These are phyloP conservation scores for Acestrorhynchus altus DNA, from an alignment of 2,797 vertebrate species.

Conservation along the genomic window DNA sequence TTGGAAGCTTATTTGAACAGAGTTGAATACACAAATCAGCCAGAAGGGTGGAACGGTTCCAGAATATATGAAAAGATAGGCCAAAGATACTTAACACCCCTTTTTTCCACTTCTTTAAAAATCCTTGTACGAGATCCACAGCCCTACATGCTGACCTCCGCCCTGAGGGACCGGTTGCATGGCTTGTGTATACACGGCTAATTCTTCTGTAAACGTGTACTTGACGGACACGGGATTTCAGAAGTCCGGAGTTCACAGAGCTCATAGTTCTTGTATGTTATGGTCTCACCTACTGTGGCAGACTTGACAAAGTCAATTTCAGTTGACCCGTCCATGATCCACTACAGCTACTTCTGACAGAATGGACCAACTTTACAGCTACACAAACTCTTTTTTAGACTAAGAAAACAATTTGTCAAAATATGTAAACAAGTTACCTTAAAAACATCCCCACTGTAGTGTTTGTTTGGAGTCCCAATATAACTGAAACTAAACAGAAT, in stretches of 20 bases:
- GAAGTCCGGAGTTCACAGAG: background rate
- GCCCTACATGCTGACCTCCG: background rate
- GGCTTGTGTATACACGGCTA: constrained; percentile 10
- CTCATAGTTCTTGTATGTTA: background rate
- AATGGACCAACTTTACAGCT: background rate
- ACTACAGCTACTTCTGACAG: background rate
- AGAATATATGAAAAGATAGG: background rate
- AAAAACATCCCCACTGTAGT: too few relatives aligned
- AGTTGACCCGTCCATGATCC: background rate
- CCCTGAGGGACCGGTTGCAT: background rate
- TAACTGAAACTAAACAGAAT: too few relatives aligned
- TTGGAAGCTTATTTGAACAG: constrained; percentile 77
- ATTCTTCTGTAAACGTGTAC: constrained; percentile 8
- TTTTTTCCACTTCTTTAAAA: background rate
- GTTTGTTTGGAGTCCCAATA: too few relatives aligned
- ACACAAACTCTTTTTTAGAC: background rate
- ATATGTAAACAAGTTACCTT: too few relatives aligned
- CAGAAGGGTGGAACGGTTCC: constrained; percentile 4
- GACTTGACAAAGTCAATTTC: background rate
- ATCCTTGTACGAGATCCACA: background rate
- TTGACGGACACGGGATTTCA: background rate
- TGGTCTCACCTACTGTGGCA: constrained; percentile 24
- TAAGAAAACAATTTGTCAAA: background rate
- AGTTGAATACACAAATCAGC: constrained; percentile 77
- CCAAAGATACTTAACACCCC: background rate